Base-by-base conservation (phyloP, 2,113 vertebrate species). In the Plotosus lineatus region DNA sequence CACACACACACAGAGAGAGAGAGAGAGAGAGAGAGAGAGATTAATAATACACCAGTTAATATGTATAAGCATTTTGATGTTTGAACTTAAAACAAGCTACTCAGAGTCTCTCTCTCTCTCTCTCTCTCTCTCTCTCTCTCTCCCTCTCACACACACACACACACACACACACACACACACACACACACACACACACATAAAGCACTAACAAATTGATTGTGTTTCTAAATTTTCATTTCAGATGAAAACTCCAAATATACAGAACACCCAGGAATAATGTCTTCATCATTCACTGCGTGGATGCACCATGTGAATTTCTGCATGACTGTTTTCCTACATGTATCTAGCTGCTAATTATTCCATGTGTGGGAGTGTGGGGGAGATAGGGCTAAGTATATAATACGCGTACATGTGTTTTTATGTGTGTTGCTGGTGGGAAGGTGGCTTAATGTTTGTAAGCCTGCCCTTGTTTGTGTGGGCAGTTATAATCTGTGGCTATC, bases 381-480 rank as follows among this genome's bases (percentile, higher is more conserved):
- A 40, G 56, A 80, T 38, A 31, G 53, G 46, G n/a, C 63, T 42
- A 71, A 61, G 75, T 28, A 61, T 63, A 55, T 60, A 36, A 48
- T 50, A 46, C 55, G 44, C 28, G n/a, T 3, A 26, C 23, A 23
- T 81, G 53, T 74, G 51, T 80, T 55, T 73, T 33, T 74, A 31
- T 42, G 51, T 66, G 73, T 82, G 74, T 51, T 44, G 56, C 38
- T 44, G 21, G 33, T 58, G 51, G 36, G 53, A 75, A 58, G 74
- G 21, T 51, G 28, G 75, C 26, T 61, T 61, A 50, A 38, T 77
- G 46, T 75, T 42, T 51, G 55, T 66, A 14, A 51, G 28, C 53
- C 14, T 78, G 42, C 53, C 6, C 31, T 48, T 83, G 75, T 48
- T 48, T 73, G 53, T 72, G 77, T 79, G 42, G 66, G 76, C 23